Base-by-base conservation (phyloP, 2,888 invertebrate species). In the Venusia cambrica region DNA sequence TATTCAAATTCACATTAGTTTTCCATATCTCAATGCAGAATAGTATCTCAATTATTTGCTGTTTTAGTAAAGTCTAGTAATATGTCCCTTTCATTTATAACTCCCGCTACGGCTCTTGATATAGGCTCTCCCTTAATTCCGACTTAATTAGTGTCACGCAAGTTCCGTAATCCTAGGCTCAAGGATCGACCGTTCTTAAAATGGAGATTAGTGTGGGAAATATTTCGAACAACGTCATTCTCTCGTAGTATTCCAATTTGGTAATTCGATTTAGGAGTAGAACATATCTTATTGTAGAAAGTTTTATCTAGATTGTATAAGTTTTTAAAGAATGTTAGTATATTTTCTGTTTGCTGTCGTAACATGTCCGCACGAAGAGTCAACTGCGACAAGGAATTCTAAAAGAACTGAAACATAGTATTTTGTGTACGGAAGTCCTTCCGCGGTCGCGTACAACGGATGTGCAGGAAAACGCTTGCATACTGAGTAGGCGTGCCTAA, bases 61-160 rank as follows among this genome's bases (percentile, higher is more conserved):
- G 63, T 73, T 63, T 62, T 67, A 74, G 68, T 74, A 71, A 78
- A 78, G 69, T 73, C 62, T 63, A 66, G 63, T 80, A 79, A 80
- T 79, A 81, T n/a, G n/a, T n/a, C 81, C 81, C 79, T 77, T 83
- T 80, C 84, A 81, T 84, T 84, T 85, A 83, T 85, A 81, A 83
- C 83, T 79, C 74, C 66, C 73, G 71, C 64, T 73, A 73, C 66
- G 84, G 76, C 76, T 78, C 79, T 76, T 85, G 83, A 84, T 85
- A 80, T 78, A 79, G 79, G 79, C 76, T 77, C 68, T 78, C 69
- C 74, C 80, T 75, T 85, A 85, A 85, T 85, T 76, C 87, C 84
- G 68, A 81, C 83, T 85, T 84, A 85, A 87, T 87, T 85, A 85
- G 84, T 83, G 80, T 83, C 85, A 87, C 84, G 85, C 85, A 85